Evolutionary conservation across 2,113 vertebrate species (phyloP).

Genomic region (Benitochromis conjunctus): DNA sequence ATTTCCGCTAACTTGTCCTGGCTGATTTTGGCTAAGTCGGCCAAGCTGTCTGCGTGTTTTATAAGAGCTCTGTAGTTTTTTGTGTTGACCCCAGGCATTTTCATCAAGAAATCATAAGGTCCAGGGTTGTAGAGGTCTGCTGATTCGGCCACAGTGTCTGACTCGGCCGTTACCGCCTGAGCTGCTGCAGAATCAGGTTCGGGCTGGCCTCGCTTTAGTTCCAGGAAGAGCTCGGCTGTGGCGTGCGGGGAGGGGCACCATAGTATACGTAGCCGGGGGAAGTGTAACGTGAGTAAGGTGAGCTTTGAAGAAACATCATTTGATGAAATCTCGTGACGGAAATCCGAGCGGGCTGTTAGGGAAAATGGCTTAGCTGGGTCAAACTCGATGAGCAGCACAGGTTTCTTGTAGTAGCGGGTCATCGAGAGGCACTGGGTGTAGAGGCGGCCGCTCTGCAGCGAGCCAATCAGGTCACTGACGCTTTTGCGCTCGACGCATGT

Average conservation of each 20-base stretch:
- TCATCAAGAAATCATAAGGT: conserved; percentile 90
- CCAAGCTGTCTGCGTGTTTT: conserved; percentile 78
- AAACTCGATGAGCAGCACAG: conserved; percentile 91
- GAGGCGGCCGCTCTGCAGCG: conserved; percentile 87
- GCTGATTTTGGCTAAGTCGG: conserved; percentile 79
- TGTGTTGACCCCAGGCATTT: conserved; percentile 88
- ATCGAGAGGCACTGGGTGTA: conserved; percentile 90
- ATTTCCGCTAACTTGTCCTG: conserved; percentile 78
- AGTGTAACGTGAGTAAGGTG: conserved; percentile 90
- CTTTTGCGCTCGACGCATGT: conserved; percentile 94
- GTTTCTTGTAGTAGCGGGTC: conserved; percentile 89
- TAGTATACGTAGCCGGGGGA: conserved; percentile 87
- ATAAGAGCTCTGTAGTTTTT: conserved; percentile 86
- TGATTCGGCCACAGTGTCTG: conserved; percentile 80
- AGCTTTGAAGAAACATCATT: conserved; percentile 88
- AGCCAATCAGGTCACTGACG: conserved; percentile 91
- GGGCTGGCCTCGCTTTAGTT: conserved; percentile 80
- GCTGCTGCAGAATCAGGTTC: conserved; percentile 82
- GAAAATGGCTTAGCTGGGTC: conserved; percentile 90
- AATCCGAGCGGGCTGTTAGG: conserved; percentile 77
- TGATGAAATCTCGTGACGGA: conserved; percentile 87
- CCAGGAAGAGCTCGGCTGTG: conserved; percentile 88
- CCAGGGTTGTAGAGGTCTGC: conserved; percentile 85
- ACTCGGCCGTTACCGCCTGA: conserved; percentile 84
- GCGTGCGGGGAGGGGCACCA: conserved; percentile 93